These are phyloP conservation scores for Drosophila nr. perissopoda DNA, from an alignment of 2,888 invertebrate genomes.

Conservation along the genomic window DNA sequence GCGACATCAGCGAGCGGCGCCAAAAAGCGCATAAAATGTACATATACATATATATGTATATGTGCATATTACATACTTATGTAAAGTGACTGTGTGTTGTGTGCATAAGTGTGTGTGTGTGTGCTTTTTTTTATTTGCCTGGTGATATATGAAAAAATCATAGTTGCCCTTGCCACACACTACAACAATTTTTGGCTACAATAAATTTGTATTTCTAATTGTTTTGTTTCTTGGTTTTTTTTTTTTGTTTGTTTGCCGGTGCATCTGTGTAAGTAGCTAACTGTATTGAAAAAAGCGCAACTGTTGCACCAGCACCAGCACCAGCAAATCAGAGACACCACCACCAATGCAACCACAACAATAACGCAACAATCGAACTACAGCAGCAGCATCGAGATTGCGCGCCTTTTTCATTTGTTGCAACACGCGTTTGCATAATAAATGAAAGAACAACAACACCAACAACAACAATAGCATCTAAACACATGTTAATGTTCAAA, in stretches of 20 bases:
- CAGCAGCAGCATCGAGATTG: constrained; percentile 25
- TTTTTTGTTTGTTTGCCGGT: constrained; percentile 26
- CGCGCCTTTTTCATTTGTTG: constrained; percentile 46
- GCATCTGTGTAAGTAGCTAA: constrained; percentile 9
- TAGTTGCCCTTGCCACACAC: constrained; percentile 19
- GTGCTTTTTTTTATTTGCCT: constrained; percentile 18
- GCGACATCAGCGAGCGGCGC: constrained; percentile 46
- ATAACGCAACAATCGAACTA: constrained; percentile 1
- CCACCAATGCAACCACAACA: constrained; percentile 1
- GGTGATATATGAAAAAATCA: constrained; percentile 24
- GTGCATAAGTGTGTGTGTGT: constrained; percentile 7
- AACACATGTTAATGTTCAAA: constrained; percentile 49
- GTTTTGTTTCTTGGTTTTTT: constrained; percentile 22
- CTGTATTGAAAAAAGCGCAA: constrained; percentile 33
- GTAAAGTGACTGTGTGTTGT: constrained; percentile 13
- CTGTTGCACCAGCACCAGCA: constrained; percentile 51
- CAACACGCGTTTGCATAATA: constrained; percentile 31
- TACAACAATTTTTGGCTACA: constrained; percentile 10
- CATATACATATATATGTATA: constrained; percentile 27
- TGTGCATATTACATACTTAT: constrained; percentile 17
- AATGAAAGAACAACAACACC: constrained; percentile 12
- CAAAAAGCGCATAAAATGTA: constrained; percentile 53
- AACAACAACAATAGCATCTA: constrained; percentile 5
- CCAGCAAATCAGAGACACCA: background rate
- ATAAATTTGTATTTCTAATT: constrained; percentile 15